Percentiles rank a stretch among this genome's conserved stretches.
These are phyloP conservation scores for Prosapia bicincta DNA, from an alignment of 2,888 invertebrate genomes.

Conservation along the genomic window DNA sequence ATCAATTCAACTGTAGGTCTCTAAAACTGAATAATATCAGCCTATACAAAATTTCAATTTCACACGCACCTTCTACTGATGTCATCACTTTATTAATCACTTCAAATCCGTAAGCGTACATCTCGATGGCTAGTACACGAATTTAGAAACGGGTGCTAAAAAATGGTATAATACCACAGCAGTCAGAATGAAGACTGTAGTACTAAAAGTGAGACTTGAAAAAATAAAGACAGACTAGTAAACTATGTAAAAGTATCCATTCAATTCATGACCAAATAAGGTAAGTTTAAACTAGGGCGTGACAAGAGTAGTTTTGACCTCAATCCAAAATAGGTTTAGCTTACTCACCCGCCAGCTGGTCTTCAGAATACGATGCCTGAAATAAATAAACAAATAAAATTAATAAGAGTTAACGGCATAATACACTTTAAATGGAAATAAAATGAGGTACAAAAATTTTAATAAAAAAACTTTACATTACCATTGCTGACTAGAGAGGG, in stretches of 20 bases:
- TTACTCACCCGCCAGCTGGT: slow-evolving; percentile 87
- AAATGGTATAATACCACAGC: neutral
- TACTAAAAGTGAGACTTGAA: neutral
- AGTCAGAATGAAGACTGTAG: neutral
- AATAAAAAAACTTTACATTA: neutral
- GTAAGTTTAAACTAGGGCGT: slow-evolving; percentile 42
- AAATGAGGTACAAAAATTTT: neutral
- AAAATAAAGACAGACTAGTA: slow-evolving; percentile 19
- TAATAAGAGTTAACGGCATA: neutral
- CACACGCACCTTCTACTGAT: slow-evolving; percentile 72
- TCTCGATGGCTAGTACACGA: slow-evolving; percentile 42
- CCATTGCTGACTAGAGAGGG: neutral
- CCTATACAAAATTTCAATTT: no score
- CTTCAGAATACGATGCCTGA: slow-evolving; percentile 85
- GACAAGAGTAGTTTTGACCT: slow-evolving; percentile 46
- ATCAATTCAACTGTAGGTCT: no score
- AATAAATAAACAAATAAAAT: slow-evolving; percentile 43
- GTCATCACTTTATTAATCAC: slow-evolving; percentile 68
- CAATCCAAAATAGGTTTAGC: slow-evolving; percentile 44
- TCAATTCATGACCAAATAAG: slow-evolving; percentile 43
- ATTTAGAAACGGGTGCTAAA: slow-evolving; percentile 1
- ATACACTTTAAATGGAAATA: neutral
- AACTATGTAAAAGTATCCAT: slow-evolving; percentile 40
- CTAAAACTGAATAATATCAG: no score
- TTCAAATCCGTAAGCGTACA: slow-evolving; percentile 66